Evolutionary conservation across 1,140 invertebrate species (phyloP), one percentile per base, ranked within the genome.

Genomic region (Chymomyza costata): DNA sequence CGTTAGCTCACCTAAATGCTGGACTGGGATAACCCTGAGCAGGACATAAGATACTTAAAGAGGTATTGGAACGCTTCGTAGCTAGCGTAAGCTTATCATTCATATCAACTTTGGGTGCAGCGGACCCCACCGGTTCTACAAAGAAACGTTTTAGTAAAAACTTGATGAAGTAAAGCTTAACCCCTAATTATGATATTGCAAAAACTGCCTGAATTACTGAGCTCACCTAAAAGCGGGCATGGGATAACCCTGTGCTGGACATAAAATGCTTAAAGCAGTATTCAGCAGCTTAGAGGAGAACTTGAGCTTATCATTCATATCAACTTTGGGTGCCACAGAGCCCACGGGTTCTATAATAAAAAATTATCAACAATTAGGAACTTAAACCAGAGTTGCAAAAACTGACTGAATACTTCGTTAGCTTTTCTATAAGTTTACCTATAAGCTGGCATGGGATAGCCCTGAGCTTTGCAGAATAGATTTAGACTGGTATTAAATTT

Each of bases 171-270:
- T n/a, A n/a, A n/a, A n/a, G n/a, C n/a, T n/a, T n/a, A n/a, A n/a
- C n/a, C n/a, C n/a, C n/a, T n/a, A n/a, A 28, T 28, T 28, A 10
- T 10, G 10, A 28, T n/a, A n/a, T n/a, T n/a, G n/a, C 3, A 10
- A 35, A 47, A 35, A 47, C 44, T 21, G 44, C 32, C 17, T 47
- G 31, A 34, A 31, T 16, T 30, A 11, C 31, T n/a, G 28, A 25
- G 34, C 11, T 21, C 52, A 90, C 88, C 89, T 88, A 86, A 87
- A 87, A 44, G 86, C 63, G 54, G 89, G 88, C 68, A 89, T 86
- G 55, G 90, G 91, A 84, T 88, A 91, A 30, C 88, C 89, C 85
- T 91, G 89, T 34, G 88, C 89, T n/a, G 89, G 89, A 85, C 90
- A 90, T 34, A 88, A 83, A 6, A 28, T 6, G 10, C 25, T 28